Conservation (phyloP, 2,113 vertebrate genomes). For the Miniopterus natalensis region DNA sequence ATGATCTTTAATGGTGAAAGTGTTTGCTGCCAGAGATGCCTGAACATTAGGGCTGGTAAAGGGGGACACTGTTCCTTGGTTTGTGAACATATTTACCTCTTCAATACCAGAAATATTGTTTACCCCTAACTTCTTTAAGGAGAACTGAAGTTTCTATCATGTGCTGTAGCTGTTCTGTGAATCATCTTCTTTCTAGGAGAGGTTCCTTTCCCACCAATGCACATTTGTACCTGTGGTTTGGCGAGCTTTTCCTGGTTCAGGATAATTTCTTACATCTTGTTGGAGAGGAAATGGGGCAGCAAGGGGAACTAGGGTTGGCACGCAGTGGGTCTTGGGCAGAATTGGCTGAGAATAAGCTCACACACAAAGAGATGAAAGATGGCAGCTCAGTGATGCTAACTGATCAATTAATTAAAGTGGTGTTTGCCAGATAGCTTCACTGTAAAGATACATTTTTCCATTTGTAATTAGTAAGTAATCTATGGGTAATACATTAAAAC, state of each 20-base stretch:
- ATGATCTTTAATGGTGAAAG: not conserved
- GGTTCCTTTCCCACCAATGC: not conserved
- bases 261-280: not conserved
- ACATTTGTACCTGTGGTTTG: not conserved
- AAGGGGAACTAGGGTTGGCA: no score
- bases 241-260: not conserved
- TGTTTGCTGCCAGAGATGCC: not conserved
- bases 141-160: not conserved
- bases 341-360: not conserved
- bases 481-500: not conserved
- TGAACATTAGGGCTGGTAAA: not conserved
- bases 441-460: conserved; percentile 6
- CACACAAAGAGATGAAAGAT: not conserved
- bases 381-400: not conserved
- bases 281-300: not conserved
- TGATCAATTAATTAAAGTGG: conserved; percentile 33
- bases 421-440: not conserved
- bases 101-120: not conserved
- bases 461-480: conserved; percentile 48
- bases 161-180: not conserved
- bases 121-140: not conserved
- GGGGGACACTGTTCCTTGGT: not conserved
- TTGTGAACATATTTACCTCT: not conserved
- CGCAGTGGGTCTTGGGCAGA: not conserved
- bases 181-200: not conserved